These are phyloP conservation scores for Aphis craccivora DNA, from an alignment of 1,140 invertebrate genomes.

Conservation along the genomic window DNA sequence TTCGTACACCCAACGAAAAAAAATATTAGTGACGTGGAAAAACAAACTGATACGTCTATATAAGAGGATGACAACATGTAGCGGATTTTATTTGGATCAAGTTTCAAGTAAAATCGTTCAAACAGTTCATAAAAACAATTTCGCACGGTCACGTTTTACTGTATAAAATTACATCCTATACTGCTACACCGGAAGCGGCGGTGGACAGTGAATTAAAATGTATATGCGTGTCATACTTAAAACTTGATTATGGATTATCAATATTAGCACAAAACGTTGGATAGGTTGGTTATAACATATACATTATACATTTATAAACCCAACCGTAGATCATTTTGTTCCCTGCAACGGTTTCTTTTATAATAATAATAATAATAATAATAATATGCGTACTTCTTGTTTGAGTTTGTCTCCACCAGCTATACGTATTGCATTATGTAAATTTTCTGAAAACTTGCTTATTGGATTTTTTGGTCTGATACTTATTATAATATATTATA, in stretches of 20 bases:
- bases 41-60: not conserved
- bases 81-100: not conserved
- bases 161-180: not conserved
- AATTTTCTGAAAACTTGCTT: not conserved
- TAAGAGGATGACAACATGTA: not conserved
- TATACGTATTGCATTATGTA: not conserved
- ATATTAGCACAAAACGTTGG: not conserved
- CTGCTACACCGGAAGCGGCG: too few relatives aligned
- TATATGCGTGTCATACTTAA: not conserved
- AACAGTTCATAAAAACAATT: not conserved
- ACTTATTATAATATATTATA: not conserved
- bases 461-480: not conserved
- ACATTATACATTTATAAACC: not conserved
- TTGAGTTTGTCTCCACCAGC: not conserved
- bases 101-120: not conserved
- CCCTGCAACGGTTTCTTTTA: not conserved
- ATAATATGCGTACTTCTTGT: not conserved
- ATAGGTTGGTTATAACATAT: not conserved
- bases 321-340: not conserved
- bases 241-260: not conserved
- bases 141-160: not conserved
- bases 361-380: not conserved
- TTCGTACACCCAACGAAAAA: not conserved
- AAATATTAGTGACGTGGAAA: not conserved
- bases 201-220: not conserved